Conservation (phyloP, 2,113 vertebrate species). For the Cariama cristata region DNA sequence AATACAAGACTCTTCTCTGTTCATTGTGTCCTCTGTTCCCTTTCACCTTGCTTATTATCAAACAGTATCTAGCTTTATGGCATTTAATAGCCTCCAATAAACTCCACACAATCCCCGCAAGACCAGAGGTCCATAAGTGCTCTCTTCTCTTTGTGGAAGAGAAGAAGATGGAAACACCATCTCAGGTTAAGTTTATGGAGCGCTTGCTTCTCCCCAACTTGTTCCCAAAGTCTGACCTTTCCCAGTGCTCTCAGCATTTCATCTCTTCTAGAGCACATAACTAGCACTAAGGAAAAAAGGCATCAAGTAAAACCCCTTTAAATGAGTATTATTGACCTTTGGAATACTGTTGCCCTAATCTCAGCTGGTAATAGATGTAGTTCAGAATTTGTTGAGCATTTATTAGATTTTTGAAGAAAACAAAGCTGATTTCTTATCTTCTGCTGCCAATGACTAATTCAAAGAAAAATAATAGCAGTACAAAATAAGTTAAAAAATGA, state of each 20-base stretch:
- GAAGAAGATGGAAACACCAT: background rate
- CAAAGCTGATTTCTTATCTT: background rate
- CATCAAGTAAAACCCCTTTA: background rate
- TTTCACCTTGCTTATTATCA: background rate
- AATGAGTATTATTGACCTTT: background rate
- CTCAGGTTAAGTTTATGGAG: background rate
- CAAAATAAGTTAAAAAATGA: rapidly evolving
- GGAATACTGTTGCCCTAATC: background rate
- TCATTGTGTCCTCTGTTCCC: background rate
- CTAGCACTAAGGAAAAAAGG: background rate
- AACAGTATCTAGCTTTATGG: background rate
- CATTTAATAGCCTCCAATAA: background rate
- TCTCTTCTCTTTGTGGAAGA: background rate
- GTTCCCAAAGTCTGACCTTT: background rate
- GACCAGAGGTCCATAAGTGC: background rate
- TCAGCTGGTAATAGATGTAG: background rate
- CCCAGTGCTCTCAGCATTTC: rapidly evolving
- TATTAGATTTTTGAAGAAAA: background rate
- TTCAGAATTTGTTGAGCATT: background rate
- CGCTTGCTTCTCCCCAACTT: background rate
- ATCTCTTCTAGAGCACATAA: background rate
- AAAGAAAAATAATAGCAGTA: background rate
- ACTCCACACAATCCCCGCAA: background rate
- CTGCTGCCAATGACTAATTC: background rate
- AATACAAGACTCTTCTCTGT: background rate